These are phyloP conservation scores for Chironomus riparius DNA, from an alignment of 2,888 invertebrate genomes.

Conservation along the genomic window DNA sequence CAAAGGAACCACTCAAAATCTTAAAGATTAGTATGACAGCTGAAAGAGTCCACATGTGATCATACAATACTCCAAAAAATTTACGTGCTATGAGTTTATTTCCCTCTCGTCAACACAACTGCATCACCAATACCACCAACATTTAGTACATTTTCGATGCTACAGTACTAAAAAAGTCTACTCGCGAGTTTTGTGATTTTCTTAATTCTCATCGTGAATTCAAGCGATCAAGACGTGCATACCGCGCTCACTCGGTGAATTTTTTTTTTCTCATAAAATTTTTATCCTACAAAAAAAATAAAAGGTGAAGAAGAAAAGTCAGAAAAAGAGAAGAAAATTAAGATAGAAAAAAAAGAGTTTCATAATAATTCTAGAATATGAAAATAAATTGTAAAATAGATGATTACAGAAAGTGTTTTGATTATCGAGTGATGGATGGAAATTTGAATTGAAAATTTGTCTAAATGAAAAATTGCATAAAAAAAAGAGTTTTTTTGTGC, in stretches of 20 bases:
- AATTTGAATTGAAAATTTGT: too few relatives aligned
- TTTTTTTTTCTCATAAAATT: neutral
- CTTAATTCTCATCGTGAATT: slow-evolving; percentile 2
- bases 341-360: neutral
- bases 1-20: too few relatives aligned
- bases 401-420: too few relatives aligned
- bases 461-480: too few relatives aligned
- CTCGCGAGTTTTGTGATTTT: neutral
- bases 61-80: too few relatives aligned
- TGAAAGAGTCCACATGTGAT: too few relatives aligned
- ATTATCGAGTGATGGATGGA: too few relatives aligned
- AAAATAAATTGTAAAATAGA: too few relatives aligned
- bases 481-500: too few relatives aligned
- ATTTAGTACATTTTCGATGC: neutral
- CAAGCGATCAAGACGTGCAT: slow-evolving; percentile 3
- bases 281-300: neutral
- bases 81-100: neutral
- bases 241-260: neutral
- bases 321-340: neutral
- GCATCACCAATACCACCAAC: neutral
- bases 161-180: neutral
- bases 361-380: neutral
- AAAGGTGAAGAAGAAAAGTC: neutral
- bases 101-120: neutral
- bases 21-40: too few relatives aligned